Conservation (phyloP, 2,888 invertebrate genomes). For the Macrophya alboannulata region DNA sequence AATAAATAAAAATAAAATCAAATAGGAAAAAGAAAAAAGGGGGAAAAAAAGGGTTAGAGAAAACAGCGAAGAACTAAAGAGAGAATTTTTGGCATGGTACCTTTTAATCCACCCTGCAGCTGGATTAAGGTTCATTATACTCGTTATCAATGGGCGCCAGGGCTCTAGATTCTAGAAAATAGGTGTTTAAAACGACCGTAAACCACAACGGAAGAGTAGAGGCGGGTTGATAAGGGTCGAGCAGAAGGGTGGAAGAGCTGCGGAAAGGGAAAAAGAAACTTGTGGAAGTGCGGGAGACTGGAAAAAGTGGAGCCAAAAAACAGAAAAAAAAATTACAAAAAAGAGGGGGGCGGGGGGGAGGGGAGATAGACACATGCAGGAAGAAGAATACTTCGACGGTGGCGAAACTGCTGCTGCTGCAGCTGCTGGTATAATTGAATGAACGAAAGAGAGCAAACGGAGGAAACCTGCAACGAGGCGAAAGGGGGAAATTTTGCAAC, state of each 20-base stretch:
- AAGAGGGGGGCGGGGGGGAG: not conserved
- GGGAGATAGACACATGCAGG: not conserved
- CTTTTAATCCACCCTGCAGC: constrained; percentile 39
- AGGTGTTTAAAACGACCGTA: constrained; percentile 45
- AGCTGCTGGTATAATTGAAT: constrained; percentile 45
- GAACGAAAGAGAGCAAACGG: constrained; percentile 9
- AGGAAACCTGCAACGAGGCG: not conserved
- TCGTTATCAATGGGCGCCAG: constrained; percentile 53
- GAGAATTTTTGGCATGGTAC: constrained; percentile 35
- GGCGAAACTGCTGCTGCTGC: not conserved
- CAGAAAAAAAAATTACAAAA: not conserved
- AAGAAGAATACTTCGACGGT: constrained; percentile 4
- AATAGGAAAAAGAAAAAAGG: not conserved
- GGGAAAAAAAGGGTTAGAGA: not conserved
- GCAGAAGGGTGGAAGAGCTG: not conserved
- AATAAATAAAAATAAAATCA: no score
- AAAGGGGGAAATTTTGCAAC: constrained; percentile 24
- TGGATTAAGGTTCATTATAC: constrained; percentile 50
- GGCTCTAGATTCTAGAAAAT: constrained; percentile 45
- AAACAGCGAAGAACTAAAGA: not conserved
- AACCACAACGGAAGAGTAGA: constrained; percentile 34
- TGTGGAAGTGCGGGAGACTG: not conserved
- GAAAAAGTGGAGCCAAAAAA: not conserved
- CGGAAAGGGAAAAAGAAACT: constrained; percentile 48
- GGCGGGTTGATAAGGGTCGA: constrained; percentile 39